Conservation (phyloP, 2,888 invertebrate species). For the Thecophora atra region DNA sequence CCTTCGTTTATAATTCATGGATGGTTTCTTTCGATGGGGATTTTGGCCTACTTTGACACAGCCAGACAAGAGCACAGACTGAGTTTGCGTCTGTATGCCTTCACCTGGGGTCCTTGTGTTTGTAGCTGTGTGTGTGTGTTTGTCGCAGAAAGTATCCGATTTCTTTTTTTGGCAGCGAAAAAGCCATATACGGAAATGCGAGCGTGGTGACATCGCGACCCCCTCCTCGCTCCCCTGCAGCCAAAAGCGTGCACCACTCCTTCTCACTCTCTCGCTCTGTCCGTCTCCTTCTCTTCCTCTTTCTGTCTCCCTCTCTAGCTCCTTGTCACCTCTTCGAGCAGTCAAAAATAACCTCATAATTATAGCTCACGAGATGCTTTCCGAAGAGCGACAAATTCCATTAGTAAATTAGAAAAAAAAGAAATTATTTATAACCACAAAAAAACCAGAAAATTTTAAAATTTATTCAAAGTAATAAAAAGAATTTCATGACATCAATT, state of each 20-base stretch:
- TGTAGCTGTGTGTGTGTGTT: not conserved
- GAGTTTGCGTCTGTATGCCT: not conserved
- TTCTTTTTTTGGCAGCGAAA: conserved; percentile 39
- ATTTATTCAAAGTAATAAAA: too few relatives aligned
- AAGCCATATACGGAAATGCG: conserved; percentile 48
- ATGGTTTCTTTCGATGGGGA: too few relatives aligned
- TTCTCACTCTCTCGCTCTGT: conserved; percentile 19
- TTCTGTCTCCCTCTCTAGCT: conserved; percentile 21
- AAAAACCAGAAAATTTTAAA: conserved; percentile 24
- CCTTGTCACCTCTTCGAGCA: conserved; percentile 17
- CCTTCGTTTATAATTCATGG: too few relatives aligned
- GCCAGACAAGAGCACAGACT: not conserved
- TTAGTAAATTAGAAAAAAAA: conserved; percentile 35
- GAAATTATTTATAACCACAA: conserved; percentile 23
- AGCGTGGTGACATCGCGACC: conserved; percentile 32
- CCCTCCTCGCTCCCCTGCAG: not conserved
- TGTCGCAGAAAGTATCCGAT: conserved; percentile 46
- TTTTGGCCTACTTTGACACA: too few relatives aligned
- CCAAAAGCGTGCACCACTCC: not conserved
- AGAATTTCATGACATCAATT: conserved; percentile 25
- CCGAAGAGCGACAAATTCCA: not conserved
- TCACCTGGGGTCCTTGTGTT: not conserved
- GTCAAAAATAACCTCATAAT: too few relatives aligned
- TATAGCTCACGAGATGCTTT: too few relatives aligned
- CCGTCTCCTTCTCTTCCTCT: conserved; percentile 2